A percentile compares a stretch with the other conserved stretches of the same genome.
Conservation (phyloP, 2,888 invertebrate genomes). For the Fissipunctia ypsillon region DNA sequence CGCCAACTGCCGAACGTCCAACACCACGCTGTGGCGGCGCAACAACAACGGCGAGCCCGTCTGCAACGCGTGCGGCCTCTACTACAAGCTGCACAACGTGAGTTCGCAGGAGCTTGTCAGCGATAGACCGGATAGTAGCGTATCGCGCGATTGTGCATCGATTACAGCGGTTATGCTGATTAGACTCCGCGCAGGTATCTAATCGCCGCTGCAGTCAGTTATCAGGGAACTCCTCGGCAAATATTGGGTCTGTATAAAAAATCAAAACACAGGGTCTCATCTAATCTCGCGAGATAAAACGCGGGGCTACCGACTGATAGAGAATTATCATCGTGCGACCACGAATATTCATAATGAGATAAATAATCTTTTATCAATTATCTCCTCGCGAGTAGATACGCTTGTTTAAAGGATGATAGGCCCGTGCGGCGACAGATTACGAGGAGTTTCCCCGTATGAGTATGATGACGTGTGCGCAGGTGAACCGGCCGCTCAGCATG, state of each 20-base stretch:
- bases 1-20: slow-evolving; percentile 97
- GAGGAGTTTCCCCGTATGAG: slow-evolving; percentile 82
- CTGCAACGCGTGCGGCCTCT: slow-evolving; percentile 99
- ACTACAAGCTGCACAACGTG: slow-evolving; percentile 96
- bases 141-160: slow-evolving; percentile 73
- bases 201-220: slow-evolving; percentile 83
- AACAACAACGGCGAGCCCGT: slow-evolving; percentile 99
- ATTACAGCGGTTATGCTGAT: slow-evolving; percentile 71
- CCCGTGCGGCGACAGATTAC: slow-evolving; percentile 83
- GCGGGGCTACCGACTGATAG: slow-evolving; percentile 90
- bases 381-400: slow-evolving; percentile 88
- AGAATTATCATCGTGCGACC: slow-evolving; percentile 88
- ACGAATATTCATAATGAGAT: slow-evolving; percentile 91
- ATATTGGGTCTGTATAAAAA: slow-evolving; percentile 89
- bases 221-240: slow-evolving; percentile 90
- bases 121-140: slow-evolving; percentile 49
- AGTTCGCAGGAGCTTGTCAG: slow-evolving; percentile 70
- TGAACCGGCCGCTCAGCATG: slow-evolving; percentile 98
- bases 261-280: slow-evolving; percentile 90
- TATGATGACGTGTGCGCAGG: slow-evolving; percentile 89
- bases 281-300: slow-evolving; percentile 90
- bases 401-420: slow-evolving; percentile 90
- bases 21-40: slow-evolving; percentile 98
- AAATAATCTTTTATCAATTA: slow-evolving; percentile 91
- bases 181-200: slow-evolving; percentile 80